Evolutionary conservation across 2,113 vertebrate genomes (phyloP).

Genomic region (Pseudopipra pipra): DNA sequence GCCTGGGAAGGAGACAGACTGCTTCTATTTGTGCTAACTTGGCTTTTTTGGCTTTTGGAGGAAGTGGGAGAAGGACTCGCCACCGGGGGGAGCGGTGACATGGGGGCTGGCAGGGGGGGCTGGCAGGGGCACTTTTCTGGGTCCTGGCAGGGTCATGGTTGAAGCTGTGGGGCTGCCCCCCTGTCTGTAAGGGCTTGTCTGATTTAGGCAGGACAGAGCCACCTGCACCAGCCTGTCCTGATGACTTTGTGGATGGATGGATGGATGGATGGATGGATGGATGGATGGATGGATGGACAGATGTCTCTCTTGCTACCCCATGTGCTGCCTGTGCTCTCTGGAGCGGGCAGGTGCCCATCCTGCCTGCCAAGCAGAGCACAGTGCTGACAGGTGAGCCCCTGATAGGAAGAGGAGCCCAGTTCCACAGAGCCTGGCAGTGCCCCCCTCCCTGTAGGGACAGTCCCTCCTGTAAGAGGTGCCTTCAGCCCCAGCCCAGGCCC

Average conservation of each 20-base stretch:
- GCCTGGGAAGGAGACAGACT: slow-evolving; percentile 22
- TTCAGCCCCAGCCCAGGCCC: not conserved
- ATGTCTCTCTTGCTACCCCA: no score
- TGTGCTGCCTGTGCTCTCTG: no score
- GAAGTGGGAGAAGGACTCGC: not conserved
- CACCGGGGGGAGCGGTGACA: fast-evolving
- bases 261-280: not conserved
- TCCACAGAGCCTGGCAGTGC: no score
- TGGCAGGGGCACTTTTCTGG: not conserved
- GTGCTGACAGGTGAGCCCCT: no score
- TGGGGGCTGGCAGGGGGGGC: fast-evolving
- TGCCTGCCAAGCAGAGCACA: fast-evolving
- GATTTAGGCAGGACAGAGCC: not conserved
- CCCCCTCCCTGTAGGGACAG: not conserved
- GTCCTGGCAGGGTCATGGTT: not conserved
- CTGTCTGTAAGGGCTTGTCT: not conserved
- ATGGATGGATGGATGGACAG: fast-evolving
- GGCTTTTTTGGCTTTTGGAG: not conserved
- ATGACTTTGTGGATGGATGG: not conserved
- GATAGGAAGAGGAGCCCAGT: not conserved
- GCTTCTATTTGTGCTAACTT: not conserved
- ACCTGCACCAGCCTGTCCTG: fast-evolving
- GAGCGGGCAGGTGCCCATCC: not conserved
- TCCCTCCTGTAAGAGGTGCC: not conserved
- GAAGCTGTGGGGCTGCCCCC: not conserved